Evolutionary conservation across 2,888 invertebrate genomes (phyloP).

Genomic region (Tuta absoluta): DNA sequence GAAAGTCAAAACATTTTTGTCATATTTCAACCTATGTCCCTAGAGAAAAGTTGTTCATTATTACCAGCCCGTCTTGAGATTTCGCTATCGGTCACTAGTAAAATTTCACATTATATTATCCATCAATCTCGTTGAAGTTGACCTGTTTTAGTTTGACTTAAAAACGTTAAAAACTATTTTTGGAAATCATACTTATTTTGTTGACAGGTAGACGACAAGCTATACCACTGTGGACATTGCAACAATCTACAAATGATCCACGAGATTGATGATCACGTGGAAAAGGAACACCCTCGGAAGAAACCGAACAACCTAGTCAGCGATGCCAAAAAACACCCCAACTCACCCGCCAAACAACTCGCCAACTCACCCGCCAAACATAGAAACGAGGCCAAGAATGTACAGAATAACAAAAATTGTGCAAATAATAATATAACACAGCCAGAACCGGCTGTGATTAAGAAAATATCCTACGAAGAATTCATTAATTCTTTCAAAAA

Average conservation of each 20-base stretch:
- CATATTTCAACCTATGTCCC: too few relatives aligned
- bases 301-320: constrained; percentile 7
- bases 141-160: neutral
- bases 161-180: too few relatives aligned
- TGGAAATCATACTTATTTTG: neutral
- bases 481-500: neutral
- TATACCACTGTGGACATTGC: constrained; percentile 52
- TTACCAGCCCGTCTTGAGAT: too few relatives aligned
- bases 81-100: too few relatives aligned
- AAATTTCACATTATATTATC: too few relatives aligned
- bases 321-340: neutral
- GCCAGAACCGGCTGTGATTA: neutral
- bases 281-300: constrained; percentile 30
- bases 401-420: neutral
- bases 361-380: neutral
- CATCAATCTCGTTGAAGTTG: too few relatives aligned
- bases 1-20: too few relatives aligned
- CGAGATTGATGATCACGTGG: constrained; percentile 41
- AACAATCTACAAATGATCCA: constrained; percentile 42
- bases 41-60: too few relatives aligned
- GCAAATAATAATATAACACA: neutral
- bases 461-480: neutral
- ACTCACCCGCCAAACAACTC: constrained; percentile 3
- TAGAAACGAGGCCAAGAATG: neutral
- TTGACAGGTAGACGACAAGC: constrained; percentile 45